phyloP scores from a whole-genome alignment of 1,140 invertebrate species.

The Anastrepha ludens region DNA sequence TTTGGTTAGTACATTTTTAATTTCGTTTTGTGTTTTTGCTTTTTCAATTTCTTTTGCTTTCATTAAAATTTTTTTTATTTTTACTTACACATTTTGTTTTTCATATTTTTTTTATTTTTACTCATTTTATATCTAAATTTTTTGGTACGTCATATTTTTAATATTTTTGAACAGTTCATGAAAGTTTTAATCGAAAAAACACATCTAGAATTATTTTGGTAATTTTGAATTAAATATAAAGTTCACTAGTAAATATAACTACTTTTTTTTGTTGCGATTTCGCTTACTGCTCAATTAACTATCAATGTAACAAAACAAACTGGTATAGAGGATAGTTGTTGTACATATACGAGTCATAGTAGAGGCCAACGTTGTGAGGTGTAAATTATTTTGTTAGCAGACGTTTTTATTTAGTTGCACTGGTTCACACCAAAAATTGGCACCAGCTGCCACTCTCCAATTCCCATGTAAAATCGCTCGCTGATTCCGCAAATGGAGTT shows the following conservation, averaged over 20 bases:
- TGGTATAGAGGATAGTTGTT: background rate
- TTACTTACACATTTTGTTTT: background rate
- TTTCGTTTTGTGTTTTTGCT: background rate
- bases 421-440: too few relatives aligned
- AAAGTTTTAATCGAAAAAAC: conserved; percentile 12
- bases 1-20: background rate
- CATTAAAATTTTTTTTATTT: background rate
- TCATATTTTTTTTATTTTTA: background rate
- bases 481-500: too few relatives aligned
- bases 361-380: background rate
- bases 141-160: background rate
- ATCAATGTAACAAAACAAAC: background rate
- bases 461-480: too few relatives aligned
- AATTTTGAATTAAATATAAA: conserved; percentile 13
- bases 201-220: conserved; percentile 32
- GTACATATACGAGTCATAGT: background rate
- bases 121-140: conserved; percentile 16
- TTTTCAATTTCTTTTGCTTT: background rate
- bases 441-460: too few relatives aligned
- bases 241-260: conserved; percentile 29
- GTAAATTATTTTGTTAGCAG: background rate
- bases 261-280: conserved; percentile 16
- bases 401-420: too few relatives aligned
- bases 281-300: conserved; percentile 26
- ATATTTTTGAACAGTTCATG: conserved; percentile 6